Percentiles rank a stretch among this genome's conserved stretches.
These are phyloP conservation scores for Taenioides sp. DNA, from an alignment of 2,797 vertebrate species.

Conservation along the genomic window DNA sequence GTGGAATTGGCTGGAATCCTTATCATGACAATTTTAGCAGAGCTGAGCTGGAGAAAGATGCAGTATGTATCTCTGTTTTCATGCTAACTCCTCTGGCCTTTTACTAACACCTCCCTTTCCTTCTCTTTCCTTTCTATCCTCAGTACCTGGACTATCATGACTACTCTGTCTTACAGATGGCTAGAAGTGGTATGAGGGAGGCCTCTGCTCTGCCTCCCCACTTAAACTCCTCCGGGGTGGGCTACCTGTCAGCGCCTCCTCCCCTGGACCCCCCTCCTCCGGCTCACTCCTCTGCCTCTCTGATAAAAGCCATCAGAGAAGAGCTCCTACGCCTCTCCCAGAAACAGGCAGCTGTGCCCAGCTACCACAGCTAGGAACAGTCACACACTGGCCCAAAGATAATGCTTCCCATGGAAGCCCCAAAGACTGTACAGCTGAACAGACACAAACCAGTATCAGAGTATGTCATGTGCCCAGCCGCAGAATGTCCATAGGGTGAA, in stretches of 20 bases:
- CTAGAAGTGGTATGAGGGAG: conserved; percentile 85
- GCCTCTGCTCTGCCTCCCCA: conserved; percentile 83
- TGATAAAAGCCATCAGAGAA: conserved; percentile 98
- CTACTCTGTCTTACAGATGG: conserved; percentile 87
- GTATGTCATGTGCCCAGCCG: conserved; percentile 7
- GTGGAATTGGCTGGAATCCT: conserved; percentile 84
- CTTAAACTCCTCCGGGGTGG: conserved; percentile 77
- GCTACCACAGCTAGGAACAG: conserved; percentile 92
- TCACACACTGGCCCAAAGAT: conserved; percentile 61
- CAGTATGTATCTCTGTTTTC: conserved; percentile 78
- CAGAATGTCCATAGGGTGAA: conserved; percentile 8
- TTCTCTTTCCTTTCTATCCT: conserved; percentile 39
- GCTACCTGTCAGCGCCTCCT: conserved; percentile 80
- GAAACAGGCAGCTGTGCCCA: conserved; percentile 89
- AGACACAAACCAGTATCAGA: conserved; percentile 14
- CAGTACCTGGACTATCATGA: conserved; percentile 83
- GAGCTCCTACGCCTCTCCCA: conserved; percentile 96
- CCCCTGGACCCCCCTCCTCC: conserved; percentile 84
- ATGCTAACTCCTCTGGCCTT: not conserved
- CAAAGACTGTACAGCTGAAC: conserved; percentile 52
- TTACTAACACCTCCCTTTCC: not conserved
- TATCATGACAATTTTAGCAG: conserved; percentile 84
- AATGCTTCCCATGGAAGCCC: conserved; percentile 81
- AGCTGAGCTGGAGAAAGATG: conserved; percentile 77
- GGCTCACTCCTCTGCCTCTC: conserved; percentile 92